phyloP scores from a whole-genome alignment of 2,113 vertebrate genomes.

The Sula dactylatra region DNA sequence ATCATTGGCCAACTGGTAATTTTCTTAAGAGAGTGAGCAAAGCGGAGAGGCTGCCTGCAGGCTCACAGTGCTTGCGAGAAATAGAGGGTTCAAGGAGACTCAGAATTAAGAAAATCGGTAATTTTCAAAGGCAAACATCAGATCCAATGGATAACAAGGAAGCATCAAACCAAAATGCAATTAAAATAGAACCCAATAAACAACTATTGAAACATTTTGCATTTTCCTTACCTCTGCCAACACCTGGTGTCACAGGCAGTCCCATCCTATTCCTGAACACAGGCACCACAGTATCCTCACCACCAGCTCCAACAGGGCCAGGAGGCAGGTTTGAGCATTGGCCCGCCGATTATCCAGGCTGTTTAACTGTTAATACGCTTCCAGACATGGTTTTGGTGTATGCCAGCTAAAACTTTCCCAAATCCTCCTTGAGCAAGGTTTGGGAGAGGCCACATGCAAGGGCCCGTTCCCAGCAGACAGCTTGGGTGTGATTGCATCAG shows the following conservation, averaged over 20 bases:
- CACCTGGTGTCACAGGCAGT: not conserved
- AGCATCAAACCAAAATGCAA: not conserved
- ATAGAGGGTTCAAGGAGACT: not conserved
- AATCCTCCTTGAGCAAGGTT: not conserved
- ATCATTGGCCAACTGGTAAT: not conserved
- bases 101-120: not conserved
- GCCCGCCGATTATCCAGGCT: not conserved
- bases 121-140: conserved; percentile 11
- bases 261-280: not conserved
- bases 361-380: not conserved
- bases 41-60: not conserved
- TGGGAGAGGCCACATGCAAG: not conserved
- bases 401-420: not conserved
- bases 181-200: not conserved
- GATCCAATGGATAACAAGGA: not conserved
- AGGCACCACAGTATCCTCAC: not conserved
- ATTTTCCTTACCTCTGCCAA: not conserved
- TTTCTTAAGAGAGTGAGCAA: not conserved
- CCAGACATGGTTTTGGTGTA: not conserved
- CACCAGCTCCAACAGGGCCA: not conserved
- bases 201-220: not conserved
- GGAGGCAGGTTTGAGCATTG: not conserved
- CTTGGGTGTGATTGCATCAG: not conserved
- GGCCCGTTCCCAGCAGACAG: not conserved
- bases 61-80: not conserved